These are phyloP conservation scores for Acrocephalus arundinaceus DNA, from an alignment of 2,113 vertebrate species.

Conservation along the genomic window DNA sequence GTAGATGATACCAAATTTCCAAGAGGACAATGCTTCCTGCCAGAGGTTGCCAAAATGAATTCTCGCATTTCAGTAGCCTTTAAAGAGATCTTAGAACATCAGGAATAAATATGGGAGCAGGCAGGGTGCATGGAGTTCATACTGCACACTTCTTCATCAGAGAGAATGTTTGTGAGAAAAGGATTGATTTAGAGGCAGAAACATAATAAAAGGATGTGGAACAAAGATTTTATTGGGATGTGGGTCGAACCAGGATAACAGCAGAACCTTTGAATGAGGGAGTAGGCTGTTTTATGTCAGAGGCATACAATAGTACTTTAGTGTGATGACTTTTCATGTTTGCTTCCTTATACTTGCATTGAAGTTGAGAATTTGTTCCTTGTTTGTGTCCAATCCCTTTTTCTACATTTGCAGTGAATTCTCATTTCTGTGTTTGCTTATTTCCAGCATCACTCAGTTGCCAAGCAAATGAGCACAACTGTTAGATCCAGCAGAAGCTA, in stretches of 20 bases:
- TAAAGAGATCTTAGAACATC: background rate
- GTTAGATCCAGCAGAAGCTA: slow-evolving; percentile 20
- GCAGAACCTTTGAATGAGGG: background rate
- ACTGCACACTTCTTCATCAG: background rate
- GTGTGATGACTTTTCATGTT: background rate
- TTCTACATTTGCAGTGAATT: background rate
- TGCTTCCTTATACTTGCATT: background rate
- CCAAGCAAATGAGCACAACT: slow-evolving; percentile 28
- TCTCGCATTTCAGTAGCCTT: background rate
- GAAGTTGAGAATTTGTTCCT: background rate
- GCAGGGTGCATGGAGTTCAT: background rate
- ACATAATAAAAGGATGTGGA: background rate
- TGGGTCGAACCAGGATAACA: background rate
- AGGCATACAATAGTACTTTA: background rate
- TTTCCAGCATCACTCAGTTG: background rate
- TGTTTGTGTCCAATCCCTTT: background rate
- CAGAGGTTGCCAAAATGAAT: background rate
- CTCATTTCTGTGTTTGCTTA: slow-evolving; percentile 7
- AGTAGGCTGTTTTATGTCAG: background rate
- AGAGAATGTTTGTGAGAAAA: background rate
- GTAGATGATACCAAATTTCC: background rate
- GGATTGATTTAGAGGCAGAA: background rate
- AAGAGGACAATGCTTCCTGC: background rate
- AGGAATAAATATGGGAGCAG: background rate
- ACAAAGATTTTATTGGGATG: background rate